Evolutionary conservation across 2,113 vertebrate genomes (phyloP), one percentile per base, ranked within the genome.

Genomic region (Nerophis lumbriciformis): DNA sequence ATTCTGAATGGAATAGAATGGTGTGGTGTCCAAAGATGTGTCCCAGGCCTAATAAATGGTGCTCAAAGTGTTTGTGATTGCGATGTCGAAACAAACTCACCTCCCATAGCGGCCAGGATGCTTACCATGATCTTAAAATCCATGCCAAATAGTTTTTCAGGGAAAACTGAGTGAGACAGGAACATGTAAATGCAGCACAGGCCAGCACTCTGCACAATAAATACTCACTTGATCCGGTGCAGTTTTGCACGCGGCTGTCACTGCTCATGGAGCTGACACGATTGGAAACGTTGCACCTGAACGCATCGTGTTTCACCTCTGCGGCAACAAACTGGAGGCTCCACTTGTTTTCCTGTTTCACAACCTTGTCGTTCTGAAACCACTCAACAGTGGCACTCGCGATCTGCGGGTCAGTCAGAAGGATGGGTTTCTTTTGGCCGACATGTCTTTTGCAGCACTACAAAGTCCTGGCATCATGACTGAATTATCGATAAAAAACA

Each of bases 31-130:
- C 28, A 28, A 28, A 28, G 28, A 28, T 28, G n/a, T n/a, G n/a
- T 4, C 28, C 28, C 28, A 28, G 28, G 1, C 28, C 2, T 3
- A 28, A 28, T 28, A 28, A 28, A 28, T 28, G 28, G 28, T 28
- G 28, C 3, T 1, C 28, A 28, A 28, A 28, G 28, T 28, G 28
- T 28, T 28, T 28, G 28, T 28, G 28, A 28, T 28, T 28, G 28
- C 28, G 28, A 57, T 4, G 16, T 9, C 44, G 55, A 44, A 45
- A 39, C 16, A 37, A 37, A 14, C 35, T 37, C 36, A 60, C 74
- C 73, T 85, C 57, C 87, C 53, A 86, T 86, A 0, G 42, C 45
- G 0, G 66, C 63, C 48, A 83, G 15, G 57, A 81, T 72, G 48
- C 54, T 54, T 13, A 87, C 54, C 0, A 83, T 48, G 15, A 68